These are phyloP conservation scores for Pithys albifrons DNA, from an alignment of 2,113 vertebrate genomes.

Conservation along the genomic window DNA sequence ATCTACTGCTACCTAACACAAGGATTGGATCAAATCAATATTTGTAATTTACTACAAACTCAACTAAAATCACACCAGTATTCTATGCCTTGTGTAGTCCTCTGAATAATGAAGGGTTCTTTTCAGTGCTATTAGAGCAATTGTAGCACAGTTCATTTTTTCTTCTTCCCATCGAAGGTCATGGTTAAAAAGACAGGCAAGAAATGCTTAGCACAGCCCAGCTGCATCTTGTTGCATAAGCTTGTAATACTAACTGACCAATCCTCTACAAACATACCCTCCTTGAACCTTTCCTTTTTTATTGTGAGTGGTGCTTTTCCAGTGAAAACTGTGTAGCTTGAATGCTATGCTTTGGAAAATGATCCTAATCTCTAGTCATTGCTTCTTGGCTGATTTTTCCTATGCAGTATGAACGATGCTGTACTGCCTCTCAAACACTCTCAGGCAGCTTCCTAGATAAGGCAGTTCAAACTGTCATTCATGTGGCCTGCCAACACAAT, in stretches of 20 bases:
- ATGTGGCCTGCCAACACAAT: background rate
- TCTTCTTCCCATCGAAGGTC: rapidly evolving
- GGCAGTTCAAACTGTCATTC: background rate
- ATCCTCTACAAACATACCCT: background rate
- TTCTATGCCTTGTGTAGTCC: background rate
- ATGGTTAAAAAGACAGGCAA: background rate
- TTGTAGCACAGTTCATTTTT: background rate
- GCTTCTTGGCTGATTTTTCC: background rate
- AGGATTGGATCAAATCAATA: background rate
- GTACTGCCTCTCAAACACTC: background rate
- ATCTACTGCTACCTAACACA: background rate
- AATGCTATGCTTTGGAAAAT: background rate
- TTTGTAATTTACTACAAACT: background rate
- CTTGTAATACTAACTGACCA: background rate
- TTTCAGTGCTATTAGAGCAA: background rate
- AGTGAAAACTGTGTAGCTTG: background rate
- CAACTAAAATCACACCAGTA: background rate
- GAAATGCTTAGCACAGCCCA: background rate
- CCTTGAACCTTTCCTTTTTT: background rate
- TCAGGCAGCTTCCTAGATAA: background rate
- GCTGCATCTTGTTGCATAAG: background rate
- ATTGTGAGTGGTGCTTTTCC: background rate
- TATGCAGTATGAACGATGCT: background rate
- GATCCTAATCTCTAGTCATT: background rate
- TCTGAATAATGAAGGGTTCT: background rate